Evolutionary conservation across 2,113 vertebrate genomes (phyloP).

Genomic region (Oreamnos americanus): DNA sequence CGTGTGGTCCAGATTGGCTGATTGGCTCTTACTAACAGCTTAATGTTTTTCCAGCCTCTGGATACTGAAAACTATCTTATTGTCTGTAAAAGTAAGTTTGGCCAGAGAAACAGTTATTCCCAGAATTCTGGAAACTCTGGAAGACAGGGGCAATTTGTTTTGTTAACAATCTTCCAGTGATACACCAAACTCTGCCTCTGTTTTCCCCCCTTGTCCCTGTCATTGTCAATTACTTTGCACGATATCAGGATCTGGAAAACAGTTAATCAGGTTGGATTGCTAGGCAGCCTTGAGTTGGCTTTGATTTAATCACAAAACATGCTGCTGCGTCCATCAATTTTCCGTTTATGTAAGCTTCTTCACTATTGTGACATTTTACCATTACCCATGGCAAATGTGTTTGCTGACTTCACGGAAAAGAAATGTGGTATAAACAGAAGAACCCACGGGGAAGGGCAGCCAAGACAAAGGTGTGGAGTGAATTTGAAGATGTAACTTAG

Average conservation of each 20-base stretch:
- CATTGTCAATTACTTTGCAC: slow-evolving; percentile 54
- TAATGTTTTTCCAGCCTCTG: neutral
- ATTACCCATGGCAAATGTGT: neutral
- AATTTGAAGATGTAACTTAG: neutral
- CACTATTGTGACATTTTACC: slow-evolving; percentile 53
- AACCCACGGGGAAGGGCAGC: neutral
- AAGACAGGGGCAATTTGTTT: slow-evolving; percentile 35
- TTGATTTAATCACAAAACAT: slow-evolving; percentile 72
- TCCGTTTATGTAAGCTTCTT: slow-evolving; percentile 33
- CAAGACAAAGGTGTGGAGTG: neutral
- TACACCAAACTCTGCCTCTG: slow-evolving; percentile 27
- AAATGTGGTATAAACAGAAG: slow-evolving; percentile 50
- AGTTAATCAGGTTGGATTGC: slow-evolving; percentile 72
- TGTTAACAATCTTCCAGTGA: slow-evolving; percentile 51
- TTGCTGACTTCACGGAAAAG: slow-evolving; percentile 69
- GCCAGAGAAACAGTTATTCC: slow-evolving; percentile 26
- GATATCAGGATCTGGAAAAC: slow-evolving; percentile 60
- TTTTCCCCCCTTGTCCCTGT: slow-evolving; percentile 61
- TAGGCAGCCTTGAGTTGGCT: slow-evolving; percentile 59
- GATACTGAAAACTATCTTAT: neutral
- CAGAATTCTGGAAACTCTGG: neutral
- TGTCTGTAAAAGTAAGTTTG: slow-evolving; percentile 21
- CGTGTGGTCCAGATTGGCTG: neutral
- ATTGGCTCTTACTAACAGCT: neutral
- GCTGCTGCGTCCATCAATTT: slow-evolving; percentile 57